These are phyloP conservation scores for Batillaria attramentaria DNA, from an alignment of 1,140 invertebrate genomes.

Conservation along the genomic window DNA sequence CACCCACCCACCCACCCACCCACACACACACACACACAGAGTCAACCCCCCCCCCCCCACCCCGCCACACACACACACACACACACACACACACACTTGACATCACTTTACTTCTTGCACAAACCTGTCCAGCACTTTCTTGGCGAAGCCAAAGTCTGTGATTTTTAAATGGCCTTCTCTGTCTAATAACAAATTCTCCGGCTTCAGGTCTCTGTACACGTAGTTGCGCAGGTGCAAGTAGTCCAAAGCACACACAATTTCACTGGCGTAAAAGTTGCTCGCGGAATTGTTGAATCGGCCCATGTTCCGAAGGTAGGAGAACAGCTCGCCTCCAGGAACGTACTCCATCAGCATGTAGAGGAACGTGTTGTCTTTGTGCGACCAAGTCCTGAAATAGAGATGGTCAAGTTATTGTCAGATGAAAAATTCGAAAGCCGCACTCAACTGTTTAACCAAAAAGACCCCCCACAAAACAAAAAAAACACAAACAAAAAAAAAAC, in stretches of 20 bases:
- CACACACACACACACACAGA: constrained; percentile 1
- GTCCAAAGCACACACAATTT: constrained; percentile 94
- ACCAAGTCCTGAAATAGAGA: constrained; percentile 85
- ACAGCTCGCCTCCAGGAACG: constrained; percentile 90
- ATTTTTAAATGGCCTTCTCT: constrained; percentile 95
- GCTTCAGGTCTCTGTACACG: constrained; percentile 80
- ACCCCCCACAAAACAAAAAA: too few species aligned
- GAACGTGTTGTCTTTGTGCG: constrained; percentile 87
- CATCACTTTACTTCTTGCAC: constrained; percentile 37
- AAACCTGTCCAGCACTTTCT: constrained; percentile 89
- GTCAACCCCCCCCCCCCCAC: neutral
- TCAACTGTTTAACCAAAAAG: too few species aligned
- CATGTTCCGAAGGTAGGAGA: constrained; percentile 94
- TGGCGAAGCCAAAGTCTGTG: constrained; percentile 98
- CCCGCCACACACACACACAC: neutral
- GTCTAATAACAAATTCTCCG: constrained; percentile 94
- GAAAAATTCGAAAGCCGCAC: too few species aligned
- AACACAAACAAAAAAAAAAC: too few species aligned
- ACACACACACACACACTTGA: constrained; percentile 14
- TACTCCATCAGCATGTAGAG: constrained; percentile 95
- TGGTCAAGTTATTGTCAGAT: neutral
- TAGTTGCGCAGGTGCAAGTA: constrained; percentile 83
- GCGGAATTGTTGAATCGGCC: constrained; percentile 89
- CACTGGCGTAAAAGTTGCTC: constrained; percentile 93
- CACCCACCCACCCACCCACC: constrained; percentile 16